Percentiles rank a stretch among this genome's conserved stretches.
These are phyloP conservation scores for fruit fly (Drosophila melanogaster) DNA, from an alignment of 1,140 invertebrate species.

Conservation along the genomic window Release_6_plus_ISO1_MT NT_033777.3:26571501-26572000, in stretches of 20 bases:
- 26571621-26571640: slow-evolving; percentile 4
- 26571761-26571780: slow-evolving; percentile 46
- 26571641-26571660: slow-evolving; percentile 52
- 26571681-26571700: slow-evolving; percentile 43
- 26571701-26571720: slow-evolving; percentile 18
- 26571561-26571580: slow-evolving; percentile 63
- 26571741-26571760: slow-evolving; percentile 56
- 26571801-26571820: slow-evolving; percentile 18
- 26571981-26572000: slow-evolving; percentile 11
- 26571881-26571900: slow-evolving; percentile 17
- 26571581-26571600: slow-evolving; percentile 40
- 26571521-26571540: slow-evolving; percentile 6
- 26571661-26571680: slow-evolving; percentile 37
- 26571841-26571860: slow-evolving; percentile 68
- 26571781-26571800: slow-evolving; percentile 35
- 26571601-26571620: background rate
- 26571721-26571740: slow-evolving; percentile 58
- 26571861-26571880: slow-evolving; percentile 63
- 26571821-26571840: slow-evolving; percentile 33
- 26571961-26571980: slow-evolving; percentile 25
- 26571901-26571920: slow-evolving; percentile 37
- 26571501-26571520: slow-evolving; percentile 67
- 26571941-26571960: slow-evolving; percentile 27
- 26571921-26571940: slow-evolving; percentile 39
- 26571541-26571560: slow-evolving; percentile 3